Evolutionary conservation across 2,797 vertebrate genomes (phyloP), one percentile per base, ranked within the genome.

Genomic region (Babyrousa celebensis): DNA sequence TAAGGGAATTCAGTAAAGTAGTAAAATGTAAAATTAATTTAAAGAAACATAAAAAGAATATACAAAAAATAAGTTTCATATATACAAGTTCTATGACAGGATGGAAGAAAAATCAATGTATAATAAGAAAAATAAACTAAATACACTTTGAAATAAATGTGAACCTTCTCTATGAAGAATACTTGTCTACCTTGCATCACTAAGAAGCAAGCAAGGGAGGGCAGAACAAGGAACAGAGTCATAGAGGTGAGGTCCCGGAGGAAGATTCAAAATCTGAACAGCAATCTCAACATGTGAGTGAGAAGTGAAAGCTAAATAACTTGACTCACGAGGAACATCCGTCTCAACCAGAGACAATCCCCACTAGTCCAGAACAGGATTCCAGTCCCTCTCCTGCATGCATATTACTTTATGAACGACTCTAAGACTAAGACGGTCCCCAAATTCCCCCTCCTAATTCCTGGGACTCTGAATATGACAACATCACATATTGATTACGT

Each of bases 1-100:
- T 52, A 74, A 63, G 8, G 52, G 29, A 71, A 72, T 72, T 91
- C 11, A 36, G 16, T 16, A 74, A 68, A 74, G 43, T 27, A 83
- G 79, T 36, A 63, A 83, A 62, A 91, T 36, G 74, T 36, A 91
- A 91, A 63, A 83, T 72, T 91, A 74, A 56, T 21, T 56, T 71
- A 4, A n/a, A 56, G 62, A 65, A 25, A 65, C 25, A 27, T 20
- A 72, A 52, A 77, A 56, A 78, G 52, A 21, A 83, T 52, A 63
- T 21, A 36, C 32, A 52, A 52, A 52, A 36, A 52, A 63, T 63
- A 74, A 32, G 70, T 18, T 74, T 75, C 32, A 92, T 27, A 54
- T 43, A 48, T 18, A 1, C 15, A 84, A 84, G 25, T 40, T 43
- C 56, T 25, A 65, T 93, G n/a, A 78, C 43, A 54, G 32, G 63